Base-by-base conservation (phyloP, 2,113 vertebrate species). In the Pogonocichla stellata region DNA sequence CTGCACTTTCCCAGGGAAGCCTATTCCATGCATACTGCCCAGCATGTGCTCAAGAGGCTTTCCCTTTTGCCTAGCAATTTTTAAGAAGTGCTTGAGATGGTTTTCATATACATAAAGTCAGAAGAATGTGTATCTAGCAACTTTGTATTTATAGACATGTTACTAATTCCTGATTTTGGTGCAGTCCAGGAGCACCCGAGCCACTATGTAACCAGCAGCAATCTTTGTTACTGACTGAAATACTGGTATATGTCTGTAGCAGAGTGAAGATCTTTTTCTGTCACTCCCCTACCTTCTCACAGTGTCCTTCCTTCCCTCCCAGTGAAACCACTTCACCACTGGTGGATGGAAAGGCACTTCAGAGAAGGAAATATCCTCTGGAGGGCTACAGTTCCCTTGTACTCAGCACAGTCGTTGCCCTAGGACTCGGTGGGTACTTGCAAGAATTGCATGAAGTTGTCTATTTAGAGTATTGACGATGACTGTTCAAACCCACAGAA, bases 401-500 rank as follows among this genome's bases (percentile, higher is more conserved):
- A 20, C 24, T 86, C 54, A 61, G 22, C 19, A 5, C 1, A 1
- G 80, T 33, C 1, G 0, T 72, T 90, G 56, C 8, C 45, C 43
- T 87, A 47, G 40, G 29, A 62, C 31, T 54, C 83, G 14, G 26
- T 60, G 22, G 31, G 66, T 80, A 6, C 74, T 88, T 62, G 74
- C 12, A 88, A 64, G 60, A 78, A 81, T 36, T 54, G 31, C 33
- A 54, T 51, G 38, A 83, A 92, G 43, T 60, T 91, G 31, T 94
- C 74, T 94, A 86, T 97, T 94, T 96, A 90, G 88, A 70, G 62
- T 58, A 70, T 92, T 80, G 84, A 58, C 5, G 1, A 82, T 93
- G 75, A 50, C 17, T 93, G 28, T 88, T 50, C 72, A 93, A 95
- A 86, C 93, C 90, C 94, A 95, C 92, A 86, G 81, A 60, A 78